phyloP scores from a whole-genome alignment of 1,140 invertebrate genomes.

The Polyergus mexicanus region DNA sequence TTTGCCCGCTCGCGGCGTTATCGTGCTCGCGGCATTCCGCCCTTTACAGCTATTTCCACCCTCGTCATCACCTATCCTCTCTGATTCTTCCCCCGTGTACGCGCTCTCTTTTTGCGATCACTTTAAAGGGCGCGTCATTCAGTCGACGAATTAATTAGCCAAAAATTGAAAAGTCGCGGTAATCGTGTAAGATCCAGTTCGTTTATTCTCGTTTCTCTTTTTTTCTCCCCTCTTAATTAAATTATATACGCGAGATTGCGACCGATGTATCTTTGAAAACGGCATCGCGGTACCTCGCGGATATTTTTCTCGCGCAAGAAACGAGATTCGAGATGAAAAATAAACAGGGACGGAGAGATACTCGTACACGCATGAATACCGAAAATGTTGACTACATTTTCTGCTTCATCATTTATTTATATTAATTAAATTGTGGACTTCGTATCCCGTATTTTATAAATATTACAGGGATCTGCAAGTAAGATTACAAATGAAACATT shows the following conservation, averaged over 20 bases:
- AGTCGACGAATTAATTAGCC: slow-evolving; percentile 61
- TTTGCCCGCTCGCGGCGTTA: slow-evolving; percentile 47
- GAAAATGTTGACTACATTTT: slow-evolving; percentile 19
- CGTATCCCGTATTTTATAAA: slow-evolving; percentile 12
- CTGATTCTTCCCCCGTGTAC: background rate
- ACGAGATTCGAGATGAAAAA: slow-evolving; percentile 51
- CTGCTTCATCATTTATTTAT: background rate
- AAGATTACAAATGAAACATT: background rate
- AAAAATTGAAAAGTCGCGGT: slow-evolving; percentile 56
- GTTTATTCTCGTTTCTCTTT: background rate
- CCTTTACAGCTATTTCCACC: slow-evolving; percentile 57
- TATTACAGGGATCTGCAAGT: background rate
- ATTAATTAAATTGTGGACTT: background rate
- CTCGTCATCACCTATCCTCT: background rate
- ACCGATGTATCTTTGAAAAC: slow-evolving; percentile 11
- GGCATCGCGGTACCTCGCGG: slow-evolving; percentile 13
- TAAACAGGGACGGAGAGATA: slow-evolving; percentile 31
- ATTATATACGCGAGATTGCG: slow-evolving; percentile 30
- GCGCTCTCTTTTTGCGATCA: background rate
- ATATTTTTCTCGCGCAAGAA: slow-evolving; percentile 50
- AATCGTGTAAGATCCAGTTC: background rate
- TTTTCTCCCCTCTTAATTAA: slow-evolving; percentile 33
- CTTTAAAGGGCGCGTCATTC: slow-evolving; percentile 10
- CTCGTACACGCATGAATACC: background rate
- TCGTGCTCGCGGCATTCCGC: slow-evolving; percentile 54